Base-by-base conservation (phyloP, 1,140 invertebrate species). In the Pentalonia nigronervosa region DNA sequence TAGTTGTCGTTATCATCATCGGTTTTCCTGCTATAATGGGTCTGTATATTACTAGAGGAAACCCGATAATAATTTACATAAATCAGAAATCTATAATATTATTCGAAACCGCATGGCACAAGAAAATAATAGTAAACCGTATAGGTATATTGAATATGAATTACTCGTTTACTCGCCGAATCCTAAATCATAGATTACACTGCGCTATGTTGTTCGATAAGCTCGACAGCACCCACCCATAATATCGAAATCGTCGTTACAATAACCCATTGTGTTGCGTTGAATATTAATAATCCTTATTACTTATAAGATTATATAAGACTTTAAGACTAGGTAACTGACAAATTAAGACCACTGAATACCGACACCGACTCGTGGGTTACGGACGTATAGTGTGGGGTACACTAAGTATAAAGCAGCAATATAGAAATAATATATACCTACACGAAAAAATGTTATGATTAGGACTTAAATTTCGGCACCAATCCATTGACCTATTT, bases 51-150 rank as follows among this genome's bases (percentile, higher is more conserved):
- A 11, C 9, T 25, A 36, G 23, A 41, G 23, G 21, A 84, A 84
- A 41, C 9, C 23, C 2, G 36, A 25, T 25, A 41, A 84, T 84
- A 41, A 84, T 84, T 84, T 84, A 84, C 83, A 84, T 84, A 84
- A 84, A 45, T 84, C 83, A 84, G 83, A 84, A 84, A 84, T 84
- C 21, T 30, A n/a, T 76, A n/a, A 17, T 76, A 76, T 76, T 34
- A 76, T 76, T 17, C 1, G 14, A 17, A 76, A n/a, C 60, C n/a
- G 14, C 30, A n/a, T 76, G n/a, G 60, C 60, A 76, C 60, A n/a
- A 76, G 60, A 76, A 76, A 76, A 76, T 76, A 34, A n/a, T 34
- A 14, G 60, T 76, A 67, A 67, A n/a, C 60, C 56, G 56, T 60
- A 41, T 41, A n/a, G 30, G 4, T n/a, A n/a, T 17, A 17, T n/a